Percentiles rank a stretch among this genome's conserved stretches.
phyloP scores from a whole-genome alignment of 1,140 invertebrate genomes.

The Drosophila parvula region DNA sequence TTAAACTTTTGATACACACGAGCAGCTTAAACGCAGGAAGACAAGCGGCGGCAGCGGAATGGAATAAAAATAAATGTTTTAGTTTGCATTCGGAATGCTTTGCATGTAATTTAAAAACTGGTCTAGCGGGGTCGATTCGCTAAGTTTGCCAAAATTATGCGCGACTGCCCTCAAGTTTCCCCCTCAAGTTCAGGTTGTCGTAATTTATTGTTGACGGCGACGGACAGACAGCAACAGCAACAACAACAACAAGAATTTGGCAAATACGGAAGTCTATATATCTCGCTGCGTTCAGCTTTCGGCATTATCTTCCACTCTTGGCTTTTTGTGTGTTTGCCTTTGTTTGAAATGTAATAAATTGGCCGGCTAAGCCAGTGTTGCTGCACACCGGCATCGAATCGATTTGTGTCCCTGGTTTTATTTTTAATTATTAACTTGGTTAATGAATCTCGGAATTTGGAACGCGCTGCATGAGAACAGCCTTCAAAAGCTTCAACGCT shows the following conservation, averaged over 20 bases:
- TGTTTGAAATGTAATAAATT: constrained; percentile 70
- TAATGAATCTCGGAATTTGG: constrained; percentile 59
- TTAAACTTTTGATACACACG: constrained; percentile 73
- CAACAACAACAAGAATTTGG: constrained; percentile 49
- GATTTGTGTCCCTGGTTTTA: constrained; percentile 62
- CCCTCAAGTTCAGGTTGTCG: constrained; percentile 59
- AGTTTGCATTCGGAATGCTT: constrained; percentile 80
- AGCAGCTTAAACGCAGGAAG: constrained; percentile 72
- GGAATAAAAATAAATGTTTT: constrained; percentile 75
- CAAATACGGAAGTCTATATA: constrained; percentile 78
- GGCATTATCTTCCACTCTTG: constrained; percentile 25
- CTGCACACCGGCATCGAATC: constrained; percentile 61
- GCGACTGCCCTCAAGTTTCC: constrained; percentile 55
- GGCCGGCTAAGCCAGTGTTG: constrained; percentile 5
- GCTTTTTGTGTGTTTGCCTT: constrained; percentile 28
- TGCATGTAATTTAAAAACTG: constrained; percentile 83
- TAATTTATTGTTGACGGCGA: constrained; percentile 66
- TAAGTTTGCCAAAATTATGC: constrained; percentile 82
- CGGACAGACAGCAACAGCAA: too few species aligned
- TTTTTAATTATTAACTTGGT: constrained; percentile 76
- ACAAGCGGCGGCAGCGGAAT: constrained; percentile 48
- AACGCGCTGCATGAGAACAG: constrained; percentile 75
- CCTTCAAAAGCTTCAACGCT: constrained; percentile 55
- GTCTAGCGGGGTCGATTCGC: constrained; percentile 67
- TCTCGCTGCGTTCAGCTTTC: constrained; percentile 51